Evolutionary conservation across 2,113 vertebrate species (phyloP), one percentile per base, ranked within the genome.

Genomic region (Coracopsis vasa): DNA sequence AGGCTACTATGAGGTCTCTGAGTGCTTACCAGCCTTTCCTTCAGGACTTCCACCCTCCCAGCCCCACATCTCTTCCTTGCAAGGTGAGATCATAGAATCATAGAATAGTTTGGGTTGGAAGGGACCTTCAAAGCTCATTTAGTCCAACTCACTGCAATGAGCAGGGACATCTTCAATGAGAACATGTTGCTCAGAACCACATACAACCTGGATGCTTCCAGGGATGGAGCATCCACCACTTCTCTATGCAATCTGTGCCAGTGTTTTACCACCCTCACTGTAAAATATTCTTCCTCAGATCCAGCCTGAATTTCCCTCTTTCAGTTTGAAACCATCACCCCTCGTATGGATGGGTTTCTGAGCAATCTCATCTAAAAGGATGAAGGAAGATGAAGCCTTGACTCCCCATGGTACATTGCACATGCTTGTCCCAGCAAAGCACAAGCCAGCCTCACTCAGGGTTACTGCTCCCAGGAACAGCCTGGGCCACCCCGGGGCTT

Each of bases 31-130:
- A 35, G 16, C 16, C 4, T 42, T n/a, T 41, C 8, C 35, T 62
- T 23, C 7, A 2, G 24, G 13, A 1, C 13, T 79, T 23, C 31
- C 7, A 1, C 8, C 2, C 62, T n/a, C 33, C 64, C 48, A 61
- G 33, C 11, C 15, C 29, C 2, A 0, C 2, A 0, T 17, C 25
- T 53, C 12, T 5, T 51, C 50, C 45, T 18, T 35, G 28, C 15
- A 23, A 51, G 54, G 31, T 42, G 56, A 87, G 56, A 58, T 58
- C 33, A 35, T 35, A 56, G 33, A 56, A n/a, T n/a, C 12, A 56
- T n/a, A 35, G 21, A 58, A 58, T 14, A 10, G 33, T 35, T 58
- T 35, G 56, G 13, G 33, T 58, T 35, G 33, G 31, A 58, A 35
- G 33, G 33, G 33, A 58, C 56, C 21, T 24, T 35, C 56, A 35